Evolutionary conservation across 2,888 invertebrate genomes (phyloP), one percentile per base, ranked within the genome.

Genomic region (Pristionchus fissidentatus): DNA sequence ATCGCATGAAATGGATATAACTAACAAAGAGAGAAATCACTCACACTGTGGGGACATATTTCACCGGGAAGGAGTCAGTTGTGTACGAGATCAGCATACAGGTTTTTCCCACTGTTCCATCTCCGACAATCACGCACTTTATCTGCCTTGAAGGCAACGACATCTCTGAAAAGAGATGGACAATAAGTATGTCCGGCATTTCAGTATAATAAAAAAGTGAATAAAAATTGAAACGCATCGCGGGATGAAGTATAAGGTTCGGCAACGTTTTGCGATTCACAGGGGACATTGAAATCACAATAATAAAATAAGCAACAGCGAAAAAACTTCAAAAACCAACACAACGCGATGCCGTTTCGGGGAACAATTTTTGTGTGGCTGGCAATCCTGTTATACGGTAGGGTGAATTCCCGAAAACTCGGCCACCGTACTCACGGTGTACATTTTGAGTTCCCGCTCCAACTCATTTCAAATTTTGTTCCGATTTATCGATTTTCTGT

Each of bases 41-140:
- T 93, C 91, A 94, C 94, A 94, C 94, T 83, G 94, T 94, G 38
- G 94, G 94, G 73, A 94, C 94, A 92, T 94, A 94, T 93, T 94
- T 94, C 75, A 94, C 94, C 2, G 94, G 94, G 89, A 94, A 94
- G 84, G 93, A 93, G 90, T 94, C 94, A 32, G 94, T 94, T 5
- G 94, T 94, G 91, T 94, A 94, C 19, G 94, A 94, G 84, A 94
- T 94, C 43, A 94, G 92, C 94, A 94, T 94, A 85, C 94, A 94
- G 3, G 94, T 94, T 91, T 94, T 94, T 43, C 94, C 94, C 22
- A 94, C 94, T 4, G 94, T 94, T 78, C 94, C 94, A 90, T 94
- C 94, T 5, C 94, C 94, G 29, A 94, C 94, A 19, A 94, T 94
- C 38, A 94, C 94, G 91, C 94, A 94, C 91, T 94, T 94, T 88